Base-by-base conservation (phyloP, 2,113 vertebrate species). In the Dolichallabes microphthalmus region DNA sequence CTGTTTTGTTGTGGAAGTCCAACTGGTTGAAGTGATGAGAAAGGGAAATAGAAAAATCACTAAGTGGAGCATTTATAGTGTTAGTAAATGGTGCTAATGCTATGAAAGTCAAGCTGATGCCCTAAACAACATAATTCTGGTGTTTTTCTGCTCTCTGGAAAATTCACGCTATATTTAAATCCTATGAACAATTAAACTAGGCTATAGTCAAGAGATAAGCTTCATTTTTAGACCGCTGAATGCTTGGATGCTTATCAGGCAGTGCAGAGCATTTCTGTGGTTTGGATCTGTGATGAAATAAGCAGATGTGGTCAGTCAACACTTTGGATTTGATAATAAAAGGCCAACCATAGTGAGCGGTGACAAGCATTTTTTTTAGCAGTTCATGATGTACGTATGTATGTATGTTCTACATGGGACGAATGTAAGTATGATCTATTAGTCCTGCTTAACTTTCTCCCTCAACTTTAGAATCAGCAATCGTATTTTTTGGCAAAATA, bases 181-280 rank as follows among this genome's bases (percentile, higher is more conserved):
- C 52, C 75, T 78, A 32, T 25, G 9, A 13, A 22, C 8, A 57
- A 3, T 78, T n/a, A 39, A 58, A 80, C 35, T 68, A 45, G 84
- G 15, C 87, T 75, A 66, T 64, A 12, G 19, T 27, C 6, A 25
- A 17, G 50, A 75, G 84, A 86, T 88, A 53, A 84, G 61, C 63
- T 57, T 30, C 60, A 35, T 78, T 84, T 86, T 60, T 17, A 25
- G 22, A 35, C 19, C 1, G n/a, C 25, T 30, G 83, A 63, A 77
- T 68, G 58, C 60, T 45, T 81, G 71, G 64, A 30, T 1, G 27
- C 83, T 83, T 89, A 89, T 89, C 88, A 89, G 60, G 61, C 60
- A 76, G 50, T 20, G 53, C 68, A 85, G 12, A 12, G 22, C 11
- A 35, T 57, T 76, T 57, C 66, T 80, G 82, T 86, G 78, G 82